Evolutionary conservation across 1,140 invertebrate species (phyloP), one percentile per base, ranked within the genome.

Genomic region (Trialeurodes vaporariorum): DNA sequence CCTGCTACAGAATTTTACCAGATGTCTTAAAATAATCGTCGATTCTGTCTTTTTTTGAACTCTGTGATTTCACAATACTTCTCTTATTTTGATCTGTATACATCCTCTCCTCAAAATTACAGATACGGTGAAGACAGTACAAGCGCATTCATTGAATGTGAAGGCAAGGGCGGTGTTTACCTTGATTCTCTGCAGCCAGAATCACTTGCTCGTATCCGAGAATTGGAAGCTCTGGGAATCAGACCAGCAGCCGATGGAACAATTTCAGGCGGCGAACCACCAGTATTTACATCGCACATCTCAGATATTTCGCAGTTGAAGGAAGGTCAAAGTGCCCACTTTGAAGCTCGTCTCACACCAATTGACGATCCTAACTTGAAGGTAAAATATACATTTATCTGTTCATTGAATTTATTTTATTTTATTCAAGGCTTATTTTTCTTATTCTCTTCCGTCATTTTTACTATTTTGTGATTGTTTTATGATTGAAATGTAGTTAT

Each of bases 121-220:
- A 79, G 77, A 79, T 93, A 93, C 71, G 93, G 93, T 21, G 89
- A 93, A 81, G 93, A 96, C 78, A 88, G 84, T 61, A 95, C 92
- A 0, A 86, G 84, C 77, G 91, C 91, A 1, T 88, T 86, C 0
- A 85, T 96, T 27, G 86, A 86, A 70, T 93, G 91, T 74, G 86
- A 87, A 67, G 91, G 92, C 59, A 88, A 87, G 80, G 87, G 92
- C 70, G 93, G 91, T 62, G 93, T 98, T 26, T 96, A 94, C 75
- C 84, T 89, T 59, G 96, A 98, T 72, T 92, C 91, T 63, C 83
- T 98, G 67, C 93, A 98, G 77, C 96, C 96, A 0, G 93, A 96
- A 74, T 95, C 95, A 2, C 81, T 95, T 27, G 91, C 91, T 67
- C 87, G 89, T 72, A 95, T 98, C 69, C 84, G 91, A 65, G 91